Evolutionary conservation across 2,113 vertebrate genomes (phyloP).

Genomic region (Leucoraja erinaceus): DNA sequence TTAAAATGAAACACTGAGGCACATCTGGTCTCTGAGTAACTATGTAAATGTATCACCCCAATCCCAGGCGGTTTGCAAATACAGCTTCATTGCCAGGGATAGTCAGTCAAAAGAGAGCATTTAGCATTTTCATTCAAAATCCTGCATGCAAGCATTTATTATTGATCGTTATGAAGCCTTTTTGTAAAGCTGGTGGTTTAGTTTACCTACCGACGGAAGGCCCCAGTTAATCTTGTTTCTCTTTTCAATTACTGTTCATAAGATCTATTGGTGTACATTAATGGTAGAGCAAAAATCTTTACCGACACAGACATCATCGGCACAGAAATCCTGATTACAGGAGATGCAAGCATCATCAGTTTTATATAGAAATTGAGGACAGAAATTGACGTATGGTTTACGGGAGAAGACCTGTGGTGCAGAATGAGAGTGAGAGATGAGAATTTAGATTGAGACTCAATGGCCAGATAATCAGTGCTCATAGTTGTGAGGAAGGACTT

Average conservation of each 20-base stretch:
- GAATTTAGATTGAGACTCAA: no score
- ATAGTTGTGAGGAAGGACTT: no score
- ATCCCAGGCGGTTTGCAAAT: background rate
- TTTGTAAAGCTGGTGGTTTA: background rate
- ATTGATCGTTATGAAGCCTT: background rate
- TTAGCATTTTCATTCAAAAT: background rate
- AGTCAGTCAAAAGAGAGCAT: background rate
- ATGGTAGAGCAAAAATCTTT: background rate
- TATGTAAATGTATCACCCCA: background rate
- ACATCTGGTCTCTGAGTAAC: background rate
- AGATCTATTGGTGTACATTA: background rate
- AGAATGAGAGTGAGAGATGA: background rate
- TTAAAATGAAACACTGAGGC: slow-evolving; percentile 14
- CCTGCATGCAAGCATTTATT: background rate
- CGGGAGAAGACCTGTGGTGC: background rate
- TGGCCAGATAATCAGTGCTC: no score
- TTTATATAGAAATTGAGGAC: background rate
- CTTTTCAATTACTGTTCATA: background rate
- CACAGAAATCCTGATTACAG: background rate
- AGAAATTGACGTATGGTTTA: background rate
- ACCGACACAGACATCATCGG: no score
- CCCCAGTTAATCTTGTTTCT: background rate
- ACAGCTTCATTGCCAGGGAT: background rate
- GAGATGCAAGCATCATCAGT: background rate
- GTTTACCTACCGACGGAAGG: background rate